phyloP scores from a whole-genome alignment of 2,888 invertebrate genomes.

The Chymomyza amoena region DNA sequence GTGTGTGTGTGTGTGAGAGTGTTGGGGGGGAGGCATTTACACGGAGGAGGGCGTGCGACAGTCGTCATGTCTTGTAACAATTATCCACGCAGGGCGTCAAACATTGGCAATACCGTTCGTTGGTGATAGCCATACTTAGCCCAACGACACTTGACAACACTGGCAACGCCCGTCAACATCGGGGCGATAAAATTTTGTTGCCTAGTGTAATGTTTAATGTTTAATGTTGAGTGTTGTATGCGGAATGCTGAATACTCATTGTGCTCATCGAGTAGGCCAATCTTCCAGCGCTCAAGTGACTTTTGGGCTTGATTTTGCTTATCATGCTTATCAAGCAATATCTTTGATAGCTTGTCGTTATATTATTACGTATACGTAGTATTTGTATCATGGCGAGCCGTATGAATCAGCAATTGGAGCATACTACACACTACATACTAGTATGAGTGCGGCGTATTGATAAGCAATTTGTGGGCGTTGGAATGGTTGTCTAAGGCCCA shows the following conservation, averaged over 20 bases:
- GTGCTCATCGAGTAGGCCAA: slow-evolving; percentile 59
- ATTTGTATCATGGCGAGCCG: not conserved
- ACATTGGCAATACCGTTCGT: not conserved
- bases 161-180: not conserved
- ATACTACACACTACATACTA: not conserved
- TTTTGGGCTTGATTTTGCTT: slow-evolving; percentile 25
- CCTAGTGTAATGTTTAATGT: slow-evolving; percentile 58
- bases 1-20: slow-evolving; percentile 15
- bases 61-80: slow-evolving; percentile 39
- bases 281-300: slow-evolving; percentile 24
- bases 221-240: not conserved
- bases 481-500: not conserved
- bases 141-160: slow-evolving; percentile 8
- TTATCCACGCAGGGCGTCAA: slow-evolving; percentile 36
- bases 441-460: not conserved
- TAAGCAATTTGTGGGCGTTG: not conserved
- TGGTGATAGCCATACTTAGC: not conserved
- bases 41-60: not conserved
- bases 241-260: not conserved
- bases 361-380: not conserved
- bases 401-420: not conserved
- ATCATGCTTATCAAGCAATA: slow-evolving; percentile 58
- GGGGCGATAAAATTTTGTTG: slow-evolving; percentile 69
- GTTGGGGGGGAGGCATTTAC: no score
- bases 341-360: slow-evolving; percentile 20